phyloP scores from a whole-genome alignment of 2,113 vertebrate species.

The Otocyon megalotis region DNA sequence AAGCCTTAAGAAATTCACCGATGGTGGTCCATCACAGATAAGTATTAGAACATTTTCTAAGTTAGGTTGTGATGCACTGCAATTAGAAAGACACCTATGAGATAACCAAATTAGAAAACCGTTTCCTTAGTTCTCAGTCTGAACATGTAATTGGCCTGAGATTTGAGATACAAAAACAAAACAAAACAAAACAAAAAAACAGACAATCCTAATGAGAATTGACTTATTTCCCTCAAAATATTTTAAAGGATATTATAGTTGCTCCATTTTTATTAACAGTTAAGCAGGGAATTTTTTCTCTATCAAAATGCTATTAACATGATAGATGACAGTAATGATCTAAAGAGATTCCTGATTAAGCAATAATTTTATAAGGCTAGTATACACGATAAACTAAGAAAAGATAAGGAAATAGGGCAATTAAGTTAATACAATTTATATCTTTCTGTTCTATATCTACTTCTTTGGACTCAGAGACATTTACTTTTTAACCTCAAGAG shows the following conservation, averaged over 20 bases:
- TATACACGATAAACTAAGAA: slow-evolving; percentile 47
- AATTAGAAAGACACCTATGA: slow-evolving; percentile 60
- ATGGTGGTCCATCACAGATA: slow-evolving; percentile 33
- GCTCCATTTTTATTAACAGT: slow-evolving; percentile 12
- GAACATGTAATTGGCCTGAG: not conserved
- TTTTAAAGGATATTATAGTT: not conserved
- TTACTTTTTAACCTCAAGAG: slow-evolving; percentile 37
- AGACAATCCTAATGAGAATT: slow-evolving; percentile 46
- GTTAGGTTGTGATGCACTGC: slow-evolving; percentile 30
- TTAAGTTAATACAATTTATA: not conserved
- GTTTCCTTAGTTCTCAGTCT: not conserved
- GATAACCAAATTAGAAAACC: slow-evolving; percentile 40
- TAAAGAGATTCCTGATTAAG: slow-evolving; percentile 37
- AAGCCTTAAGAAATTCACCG: slow-evolving; percentile 71
- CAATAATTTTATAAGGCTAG: slow-evolving; percentile 10
- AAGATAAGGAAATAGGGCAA: slow-evolving; percentile 53
- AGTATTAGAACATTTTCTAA: slow-evolving; percentile 59
- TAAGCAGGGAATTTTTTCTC: not conserved
- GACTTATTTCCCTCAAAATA: slow-evolving; percentile 22
- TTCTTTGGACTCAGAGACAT: slow-evolving; percentile 27
- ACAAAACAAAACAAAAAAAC: too few species aligned
- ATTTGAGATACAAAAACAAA: slow-evolving; percentile 53
- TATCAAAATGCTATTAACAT: slow-evolving; percentile 59
- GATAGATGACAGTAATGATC: slow-evolving; percentile 25
- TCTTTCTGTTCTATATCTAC: not conserved